Evolutionary conservation across 2,888 invertebrate genomes (phyloP), one percentile per base, ranked within the genome.

Genomic region (Andrena hattorfiana): DNA sequence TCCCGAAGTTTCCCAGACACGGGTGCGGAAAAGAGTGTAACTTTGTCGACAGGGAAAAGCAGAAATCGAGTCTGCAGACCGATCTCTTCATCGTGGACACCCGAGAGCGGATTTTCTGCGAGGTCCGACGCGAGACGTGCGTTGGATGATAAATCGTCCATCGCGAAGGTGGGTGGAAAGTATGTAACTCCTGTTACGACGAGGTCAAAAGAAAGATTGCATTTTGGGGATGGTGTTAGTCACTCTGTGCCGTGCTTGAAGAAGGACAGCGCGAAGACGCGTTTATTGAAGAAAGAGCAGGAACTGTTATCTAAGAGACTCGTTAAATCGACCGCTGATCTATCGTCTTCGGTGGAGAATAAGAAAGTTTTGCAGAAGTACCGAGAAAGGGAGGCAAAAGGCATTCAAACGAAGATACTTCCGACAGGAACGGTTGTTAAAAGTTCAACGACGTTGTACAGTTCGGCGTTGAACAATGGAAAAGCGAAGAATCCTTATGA

Each of bases 291-390:
- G 67, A 92, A 87, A 68, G 92, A 93, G 13, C 85, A 91, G 63
- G 90, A 89, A 20, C 90, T 92, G 7, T 89, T 88, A 54, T 90
- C 89, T 6, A 89, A 86, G 48, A 91, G 92, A 84, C 90, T 94
- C 42, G 93, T 94, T 67, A 94, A 94, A 85, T 94, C 96, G 48
- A 95, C 96, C 0, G 76, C 74, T 1, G 95, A 95, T 74, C 91
- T 96, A 4, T 93, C 95, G 56, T 96, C 96, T 0, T 95, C 96
- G 0, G 95, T 95, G 32, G 96, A 96, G 90, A 94, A 78, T 94
- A 94, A 10, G n/a, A 85, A 68, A 71, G 87, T 83, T 69, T 83
- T 87, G 69, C 87, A 86, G 54, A 91, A 85, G 54, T 90, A 89
- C 13, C 87, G 83, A 26, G 90, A 92, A 7, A 88, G 60, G 48